These are phyloP conservation scores for Athripsodes cinereus DNA, from an alignment of 2,888 invertebrate species.

Conservation along the genomic window DNA sequence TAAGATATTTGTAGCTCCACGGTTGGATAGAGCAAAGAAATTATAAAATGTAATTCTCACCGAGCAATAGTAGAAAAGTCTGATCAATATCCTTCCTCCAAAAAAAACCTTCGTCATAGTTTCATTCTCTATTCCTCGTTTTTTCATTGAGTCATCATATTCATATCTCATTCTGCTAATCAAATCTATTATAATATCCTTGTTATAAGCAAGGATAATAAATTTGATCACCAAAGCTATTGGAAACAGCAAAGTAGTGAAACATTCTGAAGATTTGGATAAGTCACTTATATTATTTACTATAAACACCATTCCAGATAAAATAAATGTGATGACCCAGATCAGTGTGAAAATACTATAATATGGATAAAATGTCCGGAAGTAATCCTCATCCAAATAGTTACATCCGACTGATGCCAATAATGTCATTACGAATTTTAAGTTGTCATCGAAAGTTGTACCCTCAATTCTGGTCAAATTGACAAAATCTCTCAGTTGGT, in stretches of 20 bases:
- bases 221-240: conserved; percentile 7
- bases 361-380: not conserved
- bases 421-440: conserved; percentile 3
- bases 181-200: not conserved
- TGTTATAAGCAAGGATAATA: not conserved
- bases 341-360: not conserved
- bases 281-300: conserved; percentile 11
- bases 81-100: conserved; percentile 17
- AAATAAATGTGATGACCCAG: too few relatives aligned
- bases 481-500: conserved; percentile 7
- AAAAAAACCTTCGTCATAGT: conserved; percentile 13
- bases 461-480: conserved; percentile 14
- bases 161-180: conserved; percentile 1
- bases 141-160: conserved; percentile 6
- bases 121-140: conserved; percentile 12
- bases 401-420: conserved; percentile 6
- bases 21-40: too few relatives aligned
- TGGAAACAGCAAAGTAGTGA: conserved; percentile 12
- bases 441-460: conserved; percentile 19
- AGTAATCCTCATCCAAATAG: conserved; percentile 6
- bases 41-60: too few relatives aligned
- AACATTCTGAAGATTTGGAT: conserved; percentile 11
- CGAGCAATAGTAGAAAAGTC: conserved; percentile 9
- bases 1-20: too few relatives aligned
- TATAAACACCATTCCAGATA: conserved; percentile 16